phyloP scores from a whole-genome alignment of 2,113 vertebrate species.

The Phrynosoma blainvillii region DNA sequence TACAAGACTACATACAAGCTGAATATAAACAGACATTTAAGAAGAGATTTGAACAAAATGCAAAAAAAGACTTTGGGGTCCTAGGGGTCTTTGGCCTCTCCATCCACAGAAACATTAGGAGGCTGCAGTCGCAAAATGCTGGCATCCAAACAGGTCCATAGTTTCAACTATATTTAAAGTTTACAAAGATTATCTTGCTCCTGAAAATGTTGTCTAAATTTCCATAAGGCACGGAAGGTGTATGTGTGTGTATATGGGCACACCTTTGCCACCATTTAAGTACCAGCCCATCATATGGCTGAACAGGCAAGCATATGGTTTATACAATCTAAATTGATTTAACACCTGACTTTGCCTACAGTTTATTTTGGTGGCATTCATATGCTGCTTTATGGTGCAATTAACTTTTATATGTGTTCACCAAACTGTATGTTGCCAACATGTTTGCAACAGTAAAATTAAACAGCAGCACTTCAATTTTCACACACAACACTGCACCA shows the following conservation, averaged over 20 bases:
- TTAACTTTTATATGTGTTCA: background rate
- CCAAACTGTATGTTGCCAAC: background rate
- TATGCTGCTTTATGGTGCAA: background rate
- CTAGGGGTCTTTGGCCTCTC: too few relatives aligned
- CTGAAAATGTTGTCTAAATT: background rate
- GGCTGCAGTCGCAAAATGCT: too few relatives aligned
- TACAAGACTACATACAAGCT: background rate
- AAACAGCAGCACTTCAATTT: slow-evolving; percentile 74
- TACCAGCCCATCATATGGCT: background rate
- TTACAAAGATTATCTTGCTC: background rate
- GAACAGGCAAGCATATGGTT: background rate
- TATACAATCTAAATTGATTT: background rate
- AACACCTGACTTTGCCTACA: background rate
- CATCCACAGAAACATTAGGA: background rate
- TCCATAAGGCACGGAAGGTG: background rate
- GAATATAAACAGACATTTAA: background rate
- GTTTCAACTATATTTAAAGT: background rate
- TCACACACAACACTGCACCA: slow-evolving; percentile 55
- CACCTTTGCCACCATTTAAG: background rate
- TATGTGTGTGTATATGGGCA: background rate
- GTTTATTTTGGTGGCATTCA: background rate
- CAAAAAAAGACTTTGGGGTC: background rate
- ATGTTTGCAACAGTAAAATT: slow-evolving; percentile 50
- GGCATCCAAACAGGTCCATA: background rate
- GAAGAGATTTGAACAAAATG: background rate